Evolutionary conservation across 2,113 vertebrate species (phyloP).

Genomic region (Rutilus rutilus): DNA sequence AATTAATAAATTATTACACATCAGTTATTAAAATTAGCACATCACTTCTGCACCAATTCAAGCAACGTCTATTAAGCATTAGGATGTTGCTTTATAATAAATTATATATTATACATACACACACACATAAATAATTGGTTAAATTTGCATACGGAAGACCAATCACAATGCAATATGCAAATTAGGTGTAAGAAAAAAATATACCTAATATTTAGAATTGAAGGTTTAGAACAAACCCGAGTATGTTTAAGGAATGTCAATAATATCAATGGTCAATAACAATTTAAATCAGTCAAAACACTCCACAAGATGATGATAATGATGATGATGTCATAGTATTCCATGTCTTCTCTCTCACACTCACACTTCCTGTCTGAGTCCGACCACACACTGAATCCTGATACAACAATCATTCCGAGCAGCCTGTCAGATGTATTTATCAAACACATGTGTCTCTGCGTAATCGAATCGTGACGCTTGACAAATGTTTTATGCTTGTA

Average conservation of each 20-base stretch:
- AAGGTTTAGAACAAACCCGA: neutral
- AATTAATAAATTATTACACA: constrained; percentile 1
- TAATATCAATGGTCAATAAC: neutral
- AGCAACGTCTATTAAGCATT: neutral
- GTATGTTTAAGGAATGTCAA: neutral
- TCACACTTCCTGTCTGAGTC: constrained; percentile 9
- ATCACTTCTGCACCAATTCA: neutral
- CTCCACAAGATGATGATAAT: neutral
- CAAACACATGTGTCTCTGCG: constrained; percentile 33
- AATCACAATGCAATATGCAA: too few species aligned
- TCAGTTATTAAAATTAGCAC: neutral
- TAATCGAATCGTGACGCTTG: constrained; percentile 20
- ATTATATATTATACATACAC: too few species aligned
- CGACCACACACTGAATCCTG: constrained; percentile 32
- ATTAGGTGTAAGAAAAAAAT: too few species aligned
- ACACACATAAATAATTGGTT: too few species aligned
- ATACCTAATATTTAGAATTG: too few species aligned
- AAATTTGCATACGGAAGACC: too few species aligned
- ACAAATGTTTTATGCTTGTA: constrained; percentile 30
- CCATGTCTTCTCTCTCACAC: neutral
- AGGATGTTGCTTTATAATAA: neutral
- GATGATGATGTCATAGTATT: neutral
- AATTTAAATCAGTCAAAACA: neutral
- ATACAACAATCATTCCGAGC: constrained; percentile 1
- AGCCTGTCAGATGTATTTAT: constrained; percentile 32